Base-by-base conservation (phyloP, 2,797 vertebrate species). In the Phalanger gymnotis region DNA sequence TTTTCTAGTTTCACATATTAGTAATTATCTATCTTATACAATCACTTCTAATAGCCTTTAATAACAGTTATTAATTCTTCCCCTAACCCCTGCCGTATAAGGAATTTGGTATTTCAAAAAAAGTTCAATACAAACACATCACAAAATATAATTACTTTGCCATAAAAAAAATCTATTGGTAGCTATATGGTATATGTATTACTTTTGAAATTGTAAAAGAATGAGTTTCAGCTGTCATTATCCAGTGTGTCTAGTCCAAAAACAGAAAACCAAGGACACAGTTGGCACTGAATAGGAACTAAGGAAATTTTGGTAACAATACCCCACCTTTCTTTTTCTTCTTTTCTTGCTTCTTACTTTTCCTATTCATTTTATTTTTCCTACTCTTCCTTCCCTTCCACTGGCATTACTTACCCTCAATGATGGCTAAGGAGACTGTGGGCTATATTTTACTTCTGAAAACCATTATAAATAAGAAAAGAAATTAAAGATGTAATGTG, bases 321-420 rank as follows among this genome's bases (percentile, higher is more conserved):
- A 12, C 57, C 54, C 9, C 16, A 81, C 27, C 31, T 95, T 54
- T 61, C 55, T 94, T 54, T 40, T 27, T 61, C 81, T 91, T 55
- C 34, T 81, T 91, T 92, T 34, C 90, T 51, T 53, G 58, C 40
- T 53, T 30, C 47, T 47, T 11, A 25, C 81, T 16, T 22, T 31
- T 94, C 91, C 61, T 58, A n/a, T 93, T 54, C 53, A 31, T 58
- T 96, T 95, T 28, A 51, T 27, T 40, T 47, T 91, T 52, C 34
- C 58, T 93, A 47, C 19, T 30, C 51, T 55, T 54, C 13, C 4
- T 92, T 25, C 0, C 31, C 51, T 5, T 92, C 89, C 57, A 47
- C 40, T 87, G 34, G 34, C 16, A n/a, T 7, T n/a, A 9, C 3
- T 51, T 87, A 51, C 4, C 51, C 25, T 51, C 73, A 51, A 12